Percentiles rank a stretch among this genome's conserved stretches.
Evolutionary conservation across 1,140 invertebrate species (phyloP).

Genomic region (Metopolophium dirhodum): DNA sequence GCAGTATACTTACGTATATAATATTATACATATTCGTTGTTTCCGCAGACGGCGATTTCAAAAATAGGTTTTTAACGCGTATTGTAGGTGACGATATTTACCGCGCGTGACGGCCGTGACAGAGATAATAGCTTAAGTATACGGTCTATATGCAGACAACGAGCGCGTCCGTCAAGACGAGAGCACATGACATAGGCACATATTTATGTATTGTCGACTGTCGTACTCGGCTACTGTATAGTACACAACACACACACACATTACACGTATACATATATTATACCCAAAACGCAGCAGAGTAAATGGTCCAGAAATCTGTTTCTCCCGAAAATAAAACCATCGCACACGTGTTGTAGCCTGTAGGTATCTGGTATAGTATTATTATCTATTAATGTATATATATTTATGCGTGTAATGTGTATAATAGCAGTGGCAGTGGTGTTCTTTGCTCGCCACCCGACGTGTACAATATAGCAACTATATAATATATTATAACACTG

Average conservation of each 20-base stretch:
- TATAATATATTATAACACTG: background rate
- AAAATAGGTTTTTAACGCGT: slow-evolving; percentile 35
- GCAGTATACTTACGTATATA: background rate
- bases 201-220: too few species aligned
- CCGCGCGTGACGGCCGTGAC: background rate
- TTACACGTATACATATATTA: background rate
- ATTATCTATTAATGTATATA: background rate
- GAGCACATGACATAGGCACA: background rate
- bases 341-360: background rate
- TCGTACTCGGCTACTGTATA: background rate
- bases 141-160: background rate
- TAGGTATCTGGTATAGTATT: background rate
- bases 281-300: background rate
- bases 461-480: background rate
- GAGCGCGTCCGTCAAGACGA: background rate
- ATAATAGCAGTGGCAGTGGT: background rate
- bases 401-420: background rate
- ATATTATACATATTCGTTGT: background rate
- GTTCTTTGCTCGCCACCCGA: background rate
- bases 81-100: slow-evolving; percentile 22
- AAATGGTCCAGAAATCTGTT: slow-evolving; percentile 39
- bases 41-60: slow-evolving; percentile 43
- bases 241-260: background rate
- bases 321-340: slow-evolving; percentile 35
- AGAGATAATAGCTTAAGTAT: slow-evolving; percentile 22